phyloP scores from a whole-genome alignment of 2,797 vertebrate genomes.

The Smutsia gigantea region DNA sequence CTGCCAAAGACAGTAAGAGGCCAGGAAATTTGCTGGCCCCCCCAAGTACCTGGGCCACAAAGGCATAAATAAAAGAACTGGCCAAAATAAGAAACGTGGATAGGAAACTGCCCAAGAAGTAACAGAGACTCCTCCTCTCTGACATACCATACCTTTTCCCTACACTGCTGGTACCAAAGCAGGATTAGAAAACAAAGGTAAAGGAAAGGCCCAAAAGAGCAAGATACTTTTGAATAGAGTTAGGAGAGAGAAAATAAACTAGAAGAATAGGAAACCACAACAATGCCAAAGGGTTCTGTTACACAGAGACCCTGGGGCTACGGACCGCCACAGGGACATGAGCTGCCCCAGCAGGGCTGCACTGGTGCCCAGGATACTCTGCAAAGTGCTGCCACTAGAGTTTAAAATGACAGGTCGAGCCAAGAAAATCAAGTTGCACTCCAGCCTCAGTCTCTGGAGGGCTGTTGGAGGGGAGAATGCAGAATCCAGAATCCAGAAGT shows the following conservation, averaged over 20 bases:
- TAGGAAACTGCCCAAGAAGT: constrained; percentile 45
- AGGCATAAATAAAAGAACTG: constrained; percentile 79
- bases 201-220: constrained; percentile 61
- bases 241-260: background rate
- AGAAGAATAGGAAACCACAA: constrained; percentile 64
- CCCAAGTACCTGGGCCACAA: constrained; percentile 67
- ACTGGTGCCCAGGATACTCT: background rate
- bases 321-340: background rate
- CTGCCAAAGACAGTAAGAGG: constrained; percentile 61
- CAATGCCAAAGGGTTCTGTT: constrained; percentile 62
- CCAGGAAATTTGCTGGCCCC: constrained; percentile 30
- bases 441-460: constrained; percentile 54
- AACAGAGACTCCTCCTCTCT: constrained; percentile 54
- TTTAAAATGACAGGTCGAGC: constrained; percentile 68
- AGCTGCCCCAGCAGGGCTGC: background rate
- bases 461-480: background rate
- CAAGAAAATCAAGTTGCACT: constrained; percentile 67
- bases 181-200: constrained; percentile 45
- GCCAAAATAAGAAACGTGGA: constrained; percentile 75
- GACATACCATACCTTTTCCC: constrained; percentile 62
- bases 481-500: constrained; percentile 56
- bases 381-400: constrained; percentile 47
- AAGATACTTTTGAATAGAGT: constrained; percentile 48
- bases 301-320: constrained; percentile 42
- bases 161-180: constrained; percentile 50